Evolutionary conservation across 2,888 invertebrate genomes (phyloP).

Genomic region (Pediacus dermestoides): DNA sequence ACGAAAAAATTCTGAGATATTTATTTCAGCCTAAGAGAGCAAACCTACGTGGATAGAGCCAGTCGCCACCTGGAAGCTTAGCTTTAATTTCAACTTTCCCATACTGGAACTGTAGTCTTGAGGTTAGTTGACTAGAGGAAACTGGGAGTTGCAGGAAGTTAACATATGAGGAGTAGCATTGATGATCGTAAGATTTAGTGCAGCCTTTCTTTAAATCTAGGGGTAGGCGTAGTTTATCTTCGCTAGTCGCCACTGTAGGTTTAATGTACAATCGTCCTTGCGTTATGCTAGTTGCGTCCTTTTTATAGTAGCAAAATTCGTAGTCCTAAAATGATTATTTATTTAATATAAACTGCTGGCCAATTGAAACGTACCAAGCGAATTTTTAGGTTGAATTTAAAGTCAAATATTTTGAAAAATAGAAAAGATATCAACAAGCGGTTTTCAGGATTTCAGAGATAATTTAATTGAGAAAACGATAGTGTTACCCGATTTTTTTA

Average conservation of each 20-base stretch:
- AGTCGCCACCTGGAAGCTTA: slow-evolving; percentile 55
- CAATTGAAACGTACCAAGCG: no score
- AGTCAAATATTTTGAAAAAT: no score
- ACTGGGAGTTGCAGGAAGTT: slow-evolving; percentile 50
- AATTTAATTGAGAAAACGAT: no score
- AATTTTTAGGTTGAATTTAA: no score
- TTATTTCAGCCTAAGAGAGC: slow-evolving; percentile 3
- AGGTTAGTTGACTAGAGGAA: slow-evolving; percentile 50
- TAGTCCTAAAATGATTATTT: no score
- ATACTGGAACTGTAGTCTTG: slow-evolving; percentile 50
- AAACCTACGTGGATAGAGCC: slow-evolving; percentile 54
- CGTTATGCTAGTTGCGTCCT: slow-evolving; percentile 1
- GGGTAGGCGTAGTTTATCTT: slow-evolving; percentile 35
- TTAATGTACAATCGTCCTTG: slow-evolving; percentile 34
- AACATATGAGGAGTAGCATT: no score
- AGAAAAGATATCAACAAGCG: no score
- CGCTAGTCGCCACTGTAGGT: slow-evolving; percentile 43
- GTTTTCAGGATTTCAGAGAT: no score
- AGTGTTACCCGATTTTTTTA: no score
- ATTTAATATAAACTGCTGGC: no score
- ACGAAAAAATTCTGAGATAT: slow-evolving; percentile 9
- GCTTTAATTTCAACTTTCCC: slow-evolving; percentile 54
- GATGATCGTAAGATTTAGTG: slow-evolving; percentile 40
- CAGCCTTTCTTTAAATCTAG: slow-evolving; percentile 47
- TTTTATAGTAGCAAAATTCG: slow-evolving; percentile 49